Base-by-base conservation (phyloP, 2,113 vertebrate species). In the Bufo bufo region DNA sequence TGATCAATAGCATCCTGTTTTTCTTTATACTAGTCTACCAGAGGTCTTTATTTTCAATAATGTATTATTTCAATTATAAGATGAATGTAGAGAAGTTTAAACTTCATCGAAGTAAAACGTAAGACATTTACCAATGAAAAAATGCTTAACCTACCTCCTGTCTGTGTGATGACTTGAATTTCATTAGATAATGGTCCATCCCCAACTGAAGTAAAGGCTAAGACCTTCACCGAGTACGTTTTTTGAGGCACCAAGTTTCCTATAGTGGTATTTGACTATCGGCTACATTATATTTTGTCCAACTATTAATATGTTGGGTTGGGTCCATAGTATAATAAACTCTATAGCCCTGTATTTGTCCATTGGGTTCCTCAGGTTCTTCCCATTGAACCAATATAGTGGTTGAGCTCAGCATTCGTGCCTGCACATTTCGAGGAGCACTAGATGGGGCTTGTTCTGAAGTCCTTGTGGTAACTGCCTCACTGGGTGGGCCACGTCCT, bases 351-450 rank as follows among this genome's bases (percentile, higher is more conserved):
- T 97, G 97, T 90, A 99, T 99, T 93, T 99, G 97, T 11, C 98
- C 98, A 45, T 99, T 99, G 0, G 98, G 96, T 89, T 99, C 98
- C 82, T 99, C 98, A 0, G 98, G 98, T 85, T 99, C 98, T 79
- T 99, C 98, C 98, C 98, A 99, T 89, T 99, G 97, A 63, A 99
- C 98, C 86, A 99, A 93, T 81, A 99, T 99, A 13, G 98, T 99
- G 58, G 97, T 98, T 81, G 97, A 96, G 75, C 98, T 99, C 90
- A 99, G 89, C 98, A 99, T 99, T 17, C 98, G 97, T 0, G 97
- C 98, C 74, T 98, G 95, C 20, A 99, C 98, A 47, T 97, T 98
- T 65, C 97, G 94, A 0, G 98, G 98, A 9, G 98, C 97, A 20
- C 98, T 99, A 89, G 98, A 99, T 3, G 99, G 99, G 0, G 98